phyloP scores from a whole-genome alignment of 2,888 invertebrate species.

The Terebella lapidaria region DNA sequence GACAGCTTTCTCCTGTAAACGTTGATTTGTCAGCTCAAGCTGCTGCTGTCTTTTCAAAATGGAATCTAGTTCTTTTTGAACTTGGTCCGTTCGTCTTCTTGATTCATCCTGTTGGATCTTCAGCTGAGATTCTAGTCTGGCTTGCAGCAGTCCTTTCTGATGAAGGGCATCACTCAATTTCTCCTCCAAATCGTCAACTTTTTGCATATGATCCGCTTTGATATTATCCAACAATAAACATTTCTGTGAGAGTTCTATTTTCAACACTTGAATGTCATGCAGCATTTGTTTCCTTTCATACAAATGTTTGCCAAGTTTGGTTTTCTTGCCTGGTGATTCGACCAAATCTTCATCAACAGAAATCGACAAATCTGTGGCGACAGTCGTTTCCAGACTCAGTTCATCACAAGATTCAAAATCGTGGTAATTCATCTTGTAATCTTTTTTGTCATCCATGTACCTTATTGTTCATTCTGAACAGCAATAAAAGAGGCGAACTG shows the following conservation, averaged over 20 bases:
- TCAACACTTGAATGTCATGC: constrained; percentile 51
- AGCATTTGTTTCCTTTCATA: constrained; percentile 50
- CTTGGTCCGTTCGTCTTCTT: constrained; percentile 34
- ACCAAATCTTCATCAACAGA: constrained; percentile 36
- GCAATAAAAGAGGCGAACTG: no score
- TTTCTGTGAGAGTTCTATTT: constrained; percentile 52
- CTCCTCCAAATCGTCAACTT: constrained; percentile 51
- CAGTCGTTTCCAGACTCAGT: constrained; percentile 48
- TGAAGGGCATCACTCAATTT: constrained; percentile 48
- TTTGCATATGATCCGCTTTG: constrained; percentile 47
- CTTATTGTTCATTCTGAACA: no score
- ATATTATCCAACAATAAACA: constrained; percentile 48
- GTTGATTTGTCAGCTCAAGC: constrained; percentile 48
- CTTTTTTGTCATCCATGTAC: no score
- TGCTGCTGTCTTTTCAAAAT: constrained; percentile 45
- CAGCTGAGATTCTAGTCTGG: constrained; percentile 42
- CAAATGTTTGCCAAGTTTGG: constrained; percentile 41
- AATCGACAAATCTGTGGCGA: constrained; percentile 50
- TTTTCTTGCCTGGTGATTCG: constrained; percentile 19
- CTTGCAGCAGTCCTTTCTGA: constrained; percentile 49
- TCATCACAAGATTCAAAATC: constrained; percentile 33
- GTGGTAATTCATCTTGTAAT: no score
- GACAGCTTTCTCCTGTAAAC: constrained; percentile 46
- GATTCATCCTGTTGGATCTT: constrained; percentile 48
- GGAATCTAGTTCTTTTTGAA: constrained; percentile 44